Conservation (phyloP, 2,888 invertebrate species). For the Tetheella fluctuosa region DNA sequence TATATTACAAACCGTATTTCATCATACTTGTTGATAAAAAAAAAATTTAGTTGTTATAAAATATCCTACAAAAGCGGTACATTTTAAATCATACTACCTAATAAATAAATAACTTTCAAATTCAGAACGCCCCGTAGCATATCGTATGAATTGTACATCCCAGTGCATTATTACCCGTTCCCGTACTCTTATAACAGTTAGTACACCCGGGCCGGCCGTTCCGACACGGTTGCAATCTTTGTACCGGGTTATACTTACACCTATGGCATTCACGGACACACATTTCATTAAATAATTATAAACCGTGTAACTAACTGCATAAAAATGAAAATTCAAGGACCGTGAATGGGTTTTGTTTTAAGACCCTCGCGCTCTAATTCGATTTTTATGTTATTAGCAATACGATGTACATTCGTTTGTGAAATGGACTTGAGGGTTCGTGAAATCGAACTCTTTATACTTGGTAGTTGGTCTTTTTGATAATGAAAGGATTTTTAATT, state of each 20-base stretch:
- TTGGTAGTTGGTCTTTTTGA: too few relatives aligned
- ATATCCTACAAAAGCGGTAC: too few relatives aligned
- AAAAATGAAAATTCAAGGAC: too few relatives aligned
- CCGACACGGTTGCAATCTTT: neutral
- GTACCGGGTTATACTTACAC: neutral
- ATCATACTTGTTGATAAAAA: too few relatives aligned
- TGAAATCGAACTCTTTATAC: too few relatives aligned
- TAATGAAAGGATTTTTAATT: too few relatives aligned
- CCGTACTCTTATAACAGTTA: constrained; percentile 30
- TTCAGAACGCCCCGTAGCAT: neutral
- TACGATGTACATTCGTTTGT: too few relatives aligned
- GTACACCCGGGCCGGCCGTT: constrained; percentile 32
- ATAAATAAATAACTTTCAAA: neutral
- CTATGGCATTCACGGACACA: neutral
- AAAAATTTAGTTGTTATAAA: too few relatives aligned
- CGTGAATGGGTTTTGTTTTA: neutral
- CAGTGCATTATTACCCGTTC: constrained; percentile 21
- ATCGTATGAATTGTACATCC: constrained; percentile 18
- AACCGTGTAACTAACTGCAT: too few relatives aligned
- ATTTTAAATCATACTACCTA: too few relatives aligned
- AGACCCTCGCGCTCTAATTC: neutral
- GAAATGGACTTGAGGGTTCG: too few relatives aligned
- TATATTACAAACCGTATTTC: too few relatives aligned
- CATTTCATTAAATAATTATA: neutral
- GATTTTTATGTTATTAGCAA: neutral